These are phyloP conservation scores for Scomber japonicus DNA, from an alignment of 2,113 vertebrate genomes.

Conservation along the genomic window DNA sequence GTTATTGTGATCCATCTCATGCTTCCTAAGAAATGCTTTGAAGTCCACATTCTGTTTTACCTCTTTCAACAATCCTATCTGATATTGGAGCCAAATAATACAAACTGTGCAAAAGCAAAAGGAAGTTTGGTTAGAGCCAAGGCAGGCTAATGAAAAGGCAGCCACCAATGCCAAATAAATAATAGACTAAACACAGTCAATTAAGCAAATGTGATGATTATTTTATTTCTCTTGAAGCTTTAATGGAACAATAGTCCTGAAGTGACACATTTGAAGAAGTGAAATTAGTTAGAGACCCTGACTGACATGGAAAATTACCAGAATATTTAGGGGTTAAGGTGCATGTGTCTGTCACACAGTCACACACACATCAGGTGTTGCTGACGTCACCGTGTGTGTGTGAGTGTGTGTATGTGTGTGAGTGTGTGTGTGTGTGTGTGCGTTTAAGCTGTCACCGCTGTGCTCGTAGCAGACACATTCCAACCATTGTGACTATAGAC, in stretches of 20 bases:
- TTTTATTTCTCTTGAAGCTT: neutral
- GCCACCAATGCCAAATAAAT: too few species aligned
- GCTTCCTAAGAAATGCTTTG: neutral
- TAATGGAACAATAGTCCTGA: neutral
- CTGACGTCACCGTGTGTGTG: slow-evolving; percentile 27
- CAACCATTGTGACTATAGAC: slow-evolving; percentile 28
- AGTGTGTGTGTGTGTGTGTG: neutral
- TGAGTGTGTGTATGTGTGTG: neutral
- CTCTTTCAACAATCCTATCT: neutral
- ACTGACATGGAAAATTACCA: slow-evolving; percentile 16
- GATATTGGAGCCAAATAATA: neutral
- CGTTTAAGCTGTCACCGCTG: slow-evolving; percentile 31
- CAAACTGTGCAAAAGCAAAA: neutral
- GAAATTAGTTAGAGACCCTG: neutral
- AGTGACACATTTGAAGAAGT: neutral
- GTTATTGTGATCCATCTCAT: too few species aligned
- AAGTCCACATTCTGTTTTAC: neutral
- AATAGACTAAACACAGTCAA: neutral
- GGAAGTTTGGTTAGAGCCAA: neutral
- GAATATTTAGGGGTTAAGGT: neutral
- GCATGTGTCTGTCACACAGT: neutral
- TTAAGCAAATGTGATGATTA: neutral
- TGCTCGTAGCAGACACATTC: slow-evolving; percentile 42
- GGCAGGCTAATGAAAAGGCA: too few species aligned
- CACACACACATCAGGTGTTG: slow-evolving; percentile 15